Percentiles rank a stretch among this genome's conserved stretches.
phyloP scores from a whole-genome alignment of 1,140 invertebrate species.

The Neotoxoptera formosana region DNA sequence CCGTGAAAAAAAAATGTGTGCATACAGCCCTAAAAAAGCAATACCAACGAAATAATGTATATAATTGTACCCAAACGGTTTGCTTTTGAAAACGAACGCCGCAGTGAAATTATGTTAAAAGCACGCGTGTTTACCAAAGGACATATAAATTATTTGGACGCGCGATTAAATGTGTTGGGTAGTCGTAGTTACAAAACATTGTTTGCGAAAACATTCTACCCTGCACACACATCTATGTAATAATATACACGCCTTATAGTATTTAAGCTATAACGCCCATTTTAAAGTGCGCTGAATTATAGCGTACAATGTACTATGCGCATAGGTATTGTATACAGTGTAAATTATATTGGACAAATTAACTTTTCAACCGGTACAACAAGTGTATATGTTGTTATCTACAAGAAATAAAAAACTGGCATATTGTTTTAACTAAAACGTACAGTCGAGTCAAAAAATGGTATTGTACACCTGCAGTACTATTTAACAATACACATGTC shows the following conservation, averaged over 20 bases:
- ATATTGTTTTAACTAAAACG: background rate
- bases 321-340: background rate
- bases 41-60: background rate
- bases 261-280: background rate
- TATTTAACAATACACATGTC: background rate
- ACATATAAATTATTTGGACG: background rate
- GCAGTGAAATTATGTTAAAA: background rate
- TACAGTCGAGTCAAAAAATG: background rate
- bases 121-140: background rate
- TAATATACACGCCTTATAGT: background rate
- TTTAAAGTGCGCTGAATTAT: background rate
- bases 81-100: background rate
- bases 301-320: background rate
- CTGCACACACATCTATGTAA: background rate
- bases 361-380: background rate
- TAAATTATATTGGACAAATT: background rate
- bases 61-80: background rate
- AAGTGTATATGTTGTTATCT: background rate
- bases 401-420: background rate
- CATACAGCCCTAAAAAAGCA: background rate
- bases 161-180: background rate
- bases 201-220: background rate
- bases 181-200: constrained; percentile 4
- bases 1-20: background rate
- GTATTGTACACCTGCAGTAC: background rate